A percentile compares a stretch with the other conserved stretches of the same genome.
phyloP scores from a whole-genome alignment of 2,113 vertebrate genomes.

The Aphelocoma coerulescens region DNA sequence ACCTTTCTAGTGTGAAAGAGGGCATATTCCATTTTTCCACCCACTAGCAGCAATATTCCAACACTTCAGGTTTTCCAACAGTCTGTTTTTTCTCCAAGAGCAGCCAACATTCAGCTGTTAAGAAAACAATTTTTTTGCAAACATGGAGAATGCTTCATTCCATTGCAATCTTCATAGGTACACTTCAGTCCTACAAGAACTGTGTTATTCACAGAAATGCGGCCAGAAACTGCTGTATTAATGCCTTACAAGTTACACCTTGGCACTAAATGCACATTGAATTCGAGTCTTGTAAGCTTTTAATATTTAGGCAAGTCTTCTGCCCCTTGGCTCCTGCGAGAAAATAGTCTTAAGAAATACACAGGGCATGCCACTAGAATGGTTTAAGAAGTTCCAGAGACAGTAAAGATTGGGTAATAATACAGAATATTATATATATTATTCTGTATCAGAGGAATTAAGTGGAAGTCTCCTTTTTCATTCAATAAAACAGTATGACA shows the following conservation, averaged over 20 bases:
- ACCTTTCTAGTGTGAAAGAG: fast-evolving
- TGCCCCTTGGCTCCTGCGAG: neutral
- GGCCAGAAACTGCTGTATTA: neutral
- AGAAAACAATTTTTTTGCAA: neutral
- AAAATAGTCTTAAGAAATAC: neutral
- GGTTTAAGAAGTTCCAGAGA: neutral
- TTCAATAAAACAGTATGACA: neutral
- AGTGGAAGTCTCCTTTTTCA: neutral
- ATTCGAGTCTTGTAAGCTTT: fast-evolving
- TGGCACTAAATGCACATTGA: neutral
- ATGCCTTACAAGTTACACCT: neutral
- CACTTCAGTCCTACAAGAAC: neutral
- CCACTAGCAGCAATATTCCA: neutral
- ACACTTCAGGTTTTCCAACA: neutral
- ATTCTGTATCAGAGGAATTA: neutral
- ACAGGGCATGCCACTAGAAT: neutral
- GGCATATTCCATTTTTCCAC: fast-evolving
- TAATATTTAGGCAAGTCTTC: neutral
- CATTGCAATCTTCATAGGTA: neutral
- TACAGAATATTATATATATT: neutral
- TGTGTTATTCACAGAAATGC: fast-evolving
- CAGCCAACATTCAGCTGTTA: neutral
- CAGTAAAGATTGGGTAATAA: neutral
- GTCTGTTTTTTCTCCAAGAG: neutral
- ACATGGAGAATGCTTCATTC: fast-evolving